phyloP scores from a whole-genome alignment of 2,888 invertebrate genomes.

The Oscheius onirici region DNA sequence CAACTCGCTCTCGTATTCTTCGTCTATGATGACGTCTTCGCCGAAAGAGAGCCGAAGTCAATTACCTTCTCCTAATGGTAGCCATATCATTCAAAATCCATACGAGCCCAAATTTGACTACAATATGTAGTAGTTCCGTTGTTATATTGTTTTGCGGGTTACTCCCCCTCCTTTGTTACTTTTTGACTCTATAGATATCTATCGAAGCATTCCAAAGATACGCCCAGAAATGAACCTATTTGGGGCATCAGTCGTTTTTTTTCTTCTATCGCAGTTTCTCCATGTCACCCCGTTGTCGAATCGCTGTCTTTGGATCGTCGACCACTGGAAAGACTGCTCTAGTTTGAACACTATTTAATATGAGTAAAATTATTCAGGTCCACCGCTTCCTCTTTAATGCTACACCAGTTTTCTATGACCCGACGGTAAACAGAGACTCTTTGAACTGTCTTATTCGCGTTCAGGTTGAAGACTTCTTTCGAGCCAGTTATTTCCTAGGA shows the following conservation, averaged over 20 bases:
- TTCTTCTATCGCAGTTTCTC: constrained; percentile 9
- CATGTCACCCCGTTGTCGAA: constrained; percentile 17
- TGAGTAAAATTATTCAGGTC: not conserved
- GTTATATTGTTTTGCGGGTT: constrained; percentile 5
- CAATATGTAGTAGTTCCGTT: constrained; percentile 5
- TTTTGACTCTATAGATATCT: not conserved
- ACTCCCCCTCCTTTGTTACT: not conserved
- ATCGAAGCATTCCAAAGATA: constrained; percentile 3
- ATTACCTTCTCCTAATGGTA: constrained; percentile 10
- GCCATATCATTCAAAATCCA: not conserved
- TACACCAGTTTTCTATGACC: not conserved
- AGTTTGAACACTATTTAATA: not conserved
- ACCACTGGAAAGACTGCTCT: constrained; percentile 18
- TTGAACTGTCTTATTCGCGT: too few species aligned
- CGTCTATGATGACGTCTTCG: not conserved
- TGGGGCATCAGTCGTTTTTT: not conserved
- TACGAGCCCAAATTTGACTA: constrained; percentile 25
- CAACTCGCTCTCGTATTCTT: not conserved
- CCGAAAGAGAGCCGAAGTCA: not conserved
- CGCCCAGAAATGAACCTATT: constrained; percentile 1
- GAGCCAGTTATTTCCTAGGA: not conserved
- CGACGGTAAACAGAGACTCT: too few species aligned
- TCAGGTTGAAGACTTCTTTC: constrained; percentile 17
- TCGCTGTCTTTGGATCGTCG: constrained; percentile 8
- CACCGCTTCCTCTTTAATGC: constrained; percentile 1